Percentiles rank a stretch among this genome's conserved stretches.
Evolutionary conservation across 1,140 invertebrate genomes (phyloP).

Genomic region (Drosophila subobscura): DNA sequence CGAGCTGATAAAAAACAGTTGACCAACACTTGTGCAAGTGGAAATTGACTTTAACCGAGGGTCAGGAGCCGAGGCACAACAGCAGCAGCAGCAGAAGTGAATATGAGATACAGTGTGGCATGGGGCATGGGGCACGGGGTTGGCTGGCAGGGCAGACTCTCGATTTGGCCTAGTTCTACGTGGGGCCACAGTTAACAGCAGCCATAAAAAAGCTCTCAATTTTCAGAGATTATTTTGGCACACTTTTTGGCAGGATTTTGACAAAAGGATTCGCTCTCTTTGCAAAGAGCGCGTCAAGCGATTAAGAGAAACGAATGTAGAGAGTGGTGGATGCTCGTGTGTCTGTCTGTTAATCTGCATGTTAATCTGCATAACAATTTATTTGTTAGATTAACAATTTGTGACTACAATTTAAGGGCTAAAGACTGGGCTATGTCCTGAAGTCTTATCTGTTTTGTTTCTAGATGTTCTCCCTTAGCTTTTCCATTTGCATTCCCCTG

Average conservation of each 20-base stretch:
- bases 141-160: no score
- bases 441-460: neutral
- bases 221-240: conserved; percentile 23
- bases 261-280: conserved; percentile 23
- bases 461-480: neutral
- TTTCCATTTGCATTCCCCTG: neutral
- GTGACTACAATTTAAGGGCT: no score
- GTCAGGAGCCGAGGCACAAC: no score
- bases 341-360: neutral
- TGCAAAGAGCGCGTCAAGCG: conserved; percentile 35
- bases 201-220: conserved; percentile 44
- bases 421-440: no score
- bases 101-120: no score
- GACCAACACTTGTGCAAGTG: conserved; percentile 69
- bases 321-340: no score
- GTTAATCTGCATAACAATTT: conserved; percentile 25
- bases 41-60: conserved; percentile 45
- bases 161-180: no score
- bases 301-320: no score
- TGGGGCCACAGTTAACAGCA: conserved; percentile 32
- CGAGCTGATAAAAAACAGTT: conserved; percentile 81
- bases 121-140: neutral
- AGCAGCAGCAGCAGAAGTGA: no score
- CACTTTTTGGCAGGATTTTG: conserved; percentile 27
- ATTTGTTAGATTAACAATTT: conserved; percentile 6